Evolutionary conservation across 2,797 vertebrate species (phyloP).

Genomic region (Brotula barbata): DNA sequence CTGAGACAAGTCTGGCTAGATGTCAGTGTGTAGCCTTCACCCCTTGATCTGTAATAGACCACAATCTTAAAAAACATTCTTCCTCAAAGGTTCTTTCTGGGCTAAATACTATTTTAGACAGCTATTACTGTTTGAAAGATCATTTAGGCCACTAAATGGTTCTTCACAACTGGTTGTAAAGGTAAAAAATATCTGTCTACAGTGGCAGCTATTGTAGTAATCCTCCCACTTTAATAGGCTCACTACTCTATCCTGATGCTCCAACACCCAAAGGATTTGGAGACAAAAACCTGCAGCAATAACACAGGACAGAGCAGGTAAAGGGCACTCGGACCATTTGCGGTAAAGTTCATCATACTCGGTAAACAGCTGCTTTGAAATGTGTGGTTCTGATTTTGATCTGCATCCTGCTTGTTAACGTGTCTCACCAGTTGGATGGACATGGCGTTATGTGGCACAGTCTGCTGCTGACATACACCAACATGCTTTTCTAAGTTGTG

Average conservation of each 20-base stretch:
- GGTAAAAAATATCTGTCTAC: background rate
- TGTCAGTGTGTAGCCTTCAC: slow-evolving; percentile 6
- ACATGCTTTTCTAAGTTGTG: background rate
- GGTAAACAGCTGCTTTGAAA: background rate
- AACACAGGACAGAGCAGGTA: background rate
- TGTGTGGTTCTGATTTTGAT: background rate
- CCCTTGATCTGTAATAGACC: slow-evolving; percentile 38
- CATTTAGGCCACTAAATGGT: slow-evolving; percentile 2
- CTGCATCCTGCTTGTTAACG: background rate
- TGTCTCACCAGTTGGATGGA: background rate
- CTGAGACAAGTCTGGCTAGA: slow-evolving; percentile 20
- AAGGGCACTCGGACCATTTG: background rate
- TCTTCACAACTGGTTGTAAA: slow-evolving; percentile 21
- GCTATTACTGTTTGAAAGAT: slow-evolving; percentile 18
- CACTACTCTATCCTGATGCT: background rate
- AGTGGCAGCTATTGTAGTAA: slow-evolving; percentile 6
- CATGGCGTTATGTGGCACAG: background rate
- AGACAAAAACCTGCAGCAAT: background rate
- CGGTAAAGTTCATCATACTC: background rate
- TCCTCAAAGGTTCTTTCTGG: slow-evolving; percentile 5
- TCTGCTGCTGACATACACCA: too few species aligned
- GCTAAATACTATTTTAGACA: slow-evolving; percentile 30
- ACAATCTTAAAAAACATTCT: slow-evolving; percentile 18
- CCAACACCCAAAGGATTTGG: background rate
- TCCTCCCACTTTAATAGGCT: slow-evolving; percentile 1